phyloP scores from a whole-genome alignment of 2,113 vertebrate genomes.

The Puma concolor region DNA sequence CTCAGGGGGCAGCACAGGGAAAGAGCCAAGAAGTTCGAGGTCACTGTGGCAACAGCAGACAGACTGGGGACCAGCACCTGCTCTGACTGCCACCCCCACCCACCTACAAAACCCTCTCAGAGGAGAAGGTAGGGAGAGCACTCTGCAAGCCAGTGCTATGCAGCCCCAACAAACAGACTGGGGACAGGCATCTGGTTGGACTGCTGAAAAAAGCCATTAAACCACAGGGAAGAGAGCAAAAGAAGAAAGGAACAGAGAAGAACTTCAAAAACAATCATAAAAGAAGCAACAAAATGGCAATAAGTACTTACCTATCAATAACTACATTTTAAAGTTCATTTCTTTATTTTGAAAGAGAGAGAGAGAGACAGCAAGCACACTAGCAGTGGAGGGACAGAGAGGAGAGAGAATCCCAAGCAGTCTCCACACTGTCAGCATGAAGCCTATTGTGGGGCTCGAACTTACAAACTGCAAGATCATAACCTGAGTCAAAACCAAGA shows the following conservation, averaged over 20 bases:
- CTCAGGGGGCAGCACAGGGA: background rate
- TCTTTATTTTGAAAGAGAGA: too few relatives aligned
- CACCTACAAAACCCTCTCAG: background rate
- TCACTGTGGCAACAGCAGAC: background rate
- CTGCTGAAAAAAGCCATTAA: background rate
- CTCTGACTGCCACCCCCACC: background rate
- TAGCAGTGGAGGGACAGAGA: too few relatives aligned
- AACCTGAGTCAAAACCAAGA: too few relatives aligned
- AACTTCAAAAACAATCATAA: background rate
- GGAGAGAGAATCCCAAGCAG: too few relatives aligned
- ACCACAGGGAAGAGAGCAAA: background rate
- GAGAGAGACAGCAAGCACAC: too few relatives aligned
- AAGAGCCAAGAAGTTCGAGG: background rate
- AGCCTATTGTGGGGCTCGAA: too few relatives aligned
- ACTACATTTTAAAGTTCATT: background rate
- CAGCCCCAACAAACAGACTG: background rate
- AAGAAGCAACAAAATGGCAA: background rate
- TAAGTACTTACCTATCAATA: background rate
- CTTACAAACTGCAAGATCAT: too few relatives aligned
- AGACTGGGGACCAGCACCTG: background rate
- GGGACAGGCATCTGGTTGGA: background rate
- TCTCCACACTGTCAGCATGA: too few relatives aligned
- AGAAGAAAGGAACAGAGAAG: background rate
- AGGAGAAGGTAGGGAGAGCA: background rate
- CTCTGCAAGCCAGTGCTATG: background rate